phyloP scores from a whole-genome alignment of 2,113 vertebrate species.

The Gallinago paraguaiae region DNA sequence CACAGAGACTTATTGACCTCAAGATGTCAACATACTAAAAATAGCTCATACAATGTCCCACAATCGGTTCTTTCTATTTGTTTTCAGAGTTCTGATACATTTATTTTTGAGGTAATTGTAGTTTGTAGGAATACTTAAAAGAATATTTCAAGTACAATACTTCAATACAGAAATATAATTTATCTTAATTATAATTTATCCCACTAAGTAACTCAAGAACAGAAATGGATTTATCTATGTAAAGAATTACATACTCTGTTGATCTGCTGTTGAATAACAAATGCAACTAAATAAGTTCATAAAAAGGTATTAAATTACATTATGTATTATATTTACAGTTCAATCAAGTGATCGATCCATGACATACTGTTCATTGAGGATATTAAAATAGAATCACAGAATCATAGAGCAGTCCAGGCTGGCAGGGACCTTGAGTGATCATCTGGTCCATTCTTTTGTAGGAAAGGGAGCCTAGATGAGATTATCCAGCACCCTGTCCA shows the following conservation, averaged over 20 bases:
- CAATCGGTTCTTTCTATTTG: not conserved
- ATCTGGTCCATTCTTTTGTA: not conserved
- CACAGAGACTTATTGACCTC: not conserved
- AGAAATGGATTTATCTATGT: not conserved
- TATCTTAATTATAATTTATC: not conserved
- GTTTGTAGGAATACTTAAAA: not conserved
- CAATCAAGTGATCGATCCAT: not conserved
- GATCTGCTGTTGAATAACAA: not conserved
- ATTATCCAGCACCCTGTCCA: not conserved
- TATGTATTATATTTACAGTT: not conserved
- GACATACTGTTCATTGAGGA: not conserved
- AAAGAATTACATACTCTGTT: not conserved
- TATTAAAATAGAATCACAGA: not conserved
- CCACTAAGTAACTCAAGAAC: not conserved
- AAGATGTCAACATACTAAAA: conserved; percentile 1
- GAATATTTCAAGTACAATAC: not conserved
- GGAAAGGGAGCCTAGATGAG: not conserved
- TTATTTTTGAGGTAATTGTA: not conserved
- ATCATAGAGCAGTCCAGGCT: not conserved
- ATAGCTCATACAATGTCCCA: not conserved
- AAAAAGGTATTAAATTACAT: not conserved
- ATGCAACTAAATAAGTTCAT: not conserved
- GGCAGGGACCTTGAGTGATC: not conserved
- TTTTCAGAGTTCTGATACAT: not conserved
- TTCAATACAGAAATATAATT: not conserved